phyloP scores from a whole-genome alignment of 2,888 invertebrate species.

The Tetropium fuscum region DNA sequence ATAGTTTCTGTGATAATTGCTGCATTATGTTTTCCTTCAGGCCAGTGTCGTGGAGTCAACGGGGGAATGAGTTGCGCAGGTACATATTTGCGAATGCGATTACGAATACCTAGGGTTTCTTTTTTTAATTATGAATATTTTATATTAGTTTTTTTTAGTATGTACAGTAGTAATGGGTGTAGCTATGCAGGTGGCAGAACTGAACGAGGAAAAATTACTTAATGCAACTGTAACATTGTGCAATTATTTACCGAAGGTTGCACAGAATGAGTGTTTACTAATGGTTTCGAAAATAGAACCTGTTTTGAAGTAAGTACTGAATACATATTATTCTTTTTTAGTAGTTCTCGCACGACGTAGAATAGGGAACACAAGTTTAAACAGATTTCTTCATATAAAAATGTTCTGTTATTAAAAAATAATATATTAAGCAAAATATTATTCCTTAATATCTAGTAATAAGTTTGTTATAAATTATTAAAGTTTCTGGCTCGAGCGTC shows the following conservation, averaged over 20 bases:
- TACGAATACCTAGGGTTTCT: not conserved
- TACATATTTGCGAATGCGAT: constrained; percentile 19
- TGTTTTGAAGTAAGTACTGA: constrained; percentile 48
- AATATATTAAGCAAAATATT: no score
- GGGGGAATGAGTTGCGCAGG: constrained; percentile 55
- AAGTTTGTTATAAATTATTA: no score
- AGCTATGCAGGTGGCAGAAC: constrained; percentile 50
- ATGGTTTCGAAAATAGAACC: constrained; percentile 48
- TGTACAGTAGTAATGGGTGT: constrained; percentile 54
- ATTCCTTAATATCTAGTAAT: no score
- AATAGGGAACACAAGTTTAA: no score
- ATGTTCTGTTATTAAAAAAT: no score
- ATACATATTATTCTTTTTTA: no score
- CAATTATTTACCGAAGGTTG: constrained; percentile 44
- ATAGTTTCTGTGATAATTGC: constrained; percentile 12
- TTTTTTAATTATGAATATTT: not conserved
- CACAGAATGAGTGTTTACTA: constrained; percentile 45
- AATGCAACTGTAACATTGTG: constrained; percentile 52
- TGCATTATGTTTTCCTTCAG: constrained; percentile 59
- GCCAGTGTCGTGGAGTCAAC: constrained; percentile 45
- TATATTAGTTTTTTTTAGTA: constrained; percentile 43
- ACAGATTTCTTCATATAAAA: no score
- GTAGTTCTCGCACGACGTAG: no score
- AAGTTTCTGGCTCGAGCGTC: no score
- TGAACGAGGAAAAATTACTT: constrained; percentile 52